Evolutionary conservation across 1,140 invertebrate genomes (phyloP), one percentile per base, ranked within the genome.

Genomic region (Diorhabda sublineata): DNA sequence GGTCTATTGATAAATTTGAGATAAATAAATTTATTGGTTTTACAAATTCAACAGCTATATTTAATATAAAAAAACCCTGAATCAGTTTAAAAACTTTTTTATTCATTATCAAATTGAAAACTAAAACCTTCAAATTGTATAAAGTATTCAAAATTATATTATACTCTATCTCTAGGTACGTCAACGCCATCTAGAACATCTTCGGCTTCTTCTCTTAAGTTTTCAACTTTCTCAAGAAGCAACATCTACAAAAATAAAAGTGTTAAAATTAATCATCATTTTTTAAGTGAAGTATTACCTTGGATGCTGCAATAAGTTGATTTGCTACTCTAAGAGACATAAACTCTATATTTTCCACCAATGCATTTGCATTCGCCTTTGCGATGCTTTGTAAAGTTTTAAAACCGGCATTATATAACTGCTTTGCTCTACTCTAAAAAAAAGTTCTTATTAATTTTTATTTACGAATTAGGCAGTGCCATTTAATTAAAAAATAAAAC

Each of bases 221-320:
- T 89, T 78, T 94, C 92, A 26, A 92, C 87, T 83, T 91, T 92
- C 78, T 92, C 89, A 75, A 92, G 83, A 47, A 94, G 78, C 73
- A 92, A 83, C 77, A 94, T 85, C 92, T 94, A 79, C 11, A 87
- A 87, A 77, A 75, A 45, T 42, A 11, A 41, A 61, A 42, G 9
- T 42, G 2, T 3, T 60, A 60, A 6, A 60, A 60, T 5, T 60
- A 3, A 9, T 60, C 2, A 60, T 4, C 7, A 11, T 60, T 3
- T 26, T 41, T 6, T 60, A 7, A 9, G 2, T 26, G 6, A 60
- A 6, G 52, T 61, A 65, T 66, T 70, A 94, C 92, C 87, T 95
- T 92, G 2, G 95, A 92, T 61, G 93, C 89, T 60, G 91, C 88
- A 67, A 96, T 87, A 59, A 97, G 90, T 82, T 94, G 91, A 65